Evolutionary conservation across 2,888 invertebrate species (phyloP), one percentile per base, ranked within the genome.

Genomic region (Shargacucullia verbasci): DNA sequence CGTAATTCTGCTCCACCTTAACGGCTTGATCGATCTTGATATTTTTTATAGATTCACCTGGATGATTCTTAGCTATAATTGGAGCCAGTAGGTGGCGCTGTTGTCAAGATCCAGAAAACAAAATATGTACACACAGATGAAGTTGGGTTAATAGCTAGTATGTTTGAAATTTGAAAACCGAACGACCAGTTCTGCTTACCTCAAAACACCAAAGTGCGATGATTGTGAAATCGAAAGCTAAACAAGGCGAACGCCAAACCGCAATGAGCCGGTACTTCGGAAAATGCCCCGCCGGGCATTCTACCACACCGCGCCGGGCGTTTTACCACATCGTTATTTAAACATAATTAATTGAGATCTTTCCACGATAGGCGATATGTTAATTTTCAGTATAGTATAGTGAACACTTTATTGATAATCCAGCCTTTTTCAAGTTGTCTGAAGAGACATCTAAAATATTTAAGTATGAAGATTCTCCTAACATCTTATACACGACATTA

Each of bases 291-390:
- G 15, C 11, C 52, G 46, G 50, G 15, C 41, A 38, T 54, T 66
- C 50, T 15, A 41, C 52, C 62, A 31, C 60, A 56, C 11, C 33
- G 45, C 31, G 29, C 15, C 15, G 27, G 11, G 35, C 33, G 33
- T 58, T 62, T 45, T 20, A 29, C 41, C 47, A 27, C 56, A 43
- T 52, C 31, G 48, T 66, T 65, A 65, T 14, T 64, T 38, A 69
- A 64, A 61, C 54, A 76, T 73, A 61, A 69, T 73, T 64, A 72
- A 67, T 72, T 20, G 12, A 34, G 1, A 37, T 59, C 29, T 48
- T 53, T 48, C 33, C 37, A 40, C 38, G 12, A 39, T 38, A 45
- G 34, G 11, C 7, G 20, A 3, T 9, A 31, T 13, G 8, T 33
- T 53, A 35, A 29, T 62, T 53, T 25, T 33, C 7, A 34, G 9